These are phyloP conservation scores for Galerucella nymphaeae DNA, from an alignment of 2,888 invertebrate genomes.

Conservation along the genomic window DNA sequence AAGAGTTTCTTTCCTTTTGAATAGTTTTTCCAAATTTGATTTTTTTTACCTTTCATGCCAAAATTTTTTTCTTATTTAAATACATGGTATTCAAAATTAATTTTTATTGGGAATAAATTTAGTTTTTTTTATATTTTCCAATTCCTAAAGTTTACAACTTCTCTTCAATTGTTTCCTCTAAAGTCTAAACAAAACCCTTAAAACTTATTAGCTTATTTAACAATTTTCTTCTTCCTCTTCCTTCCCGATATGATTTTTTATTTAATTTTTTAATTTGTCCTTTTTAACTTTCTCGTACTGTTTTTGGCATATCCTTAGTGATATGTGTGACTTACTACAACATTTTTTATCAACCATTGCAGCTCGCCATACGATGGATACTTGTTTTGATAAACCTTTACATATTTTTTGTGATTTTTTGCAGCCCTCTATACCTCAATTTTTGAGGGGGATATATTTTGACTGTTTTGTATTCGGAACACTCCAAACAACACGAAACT, in stretches of 20 bases:
- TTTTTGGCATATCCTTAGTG: slow-evolving; percentile 66
- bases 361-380: slow-evolving; percentile 61
- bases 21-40: no score
- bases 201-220: slow-evolving; percentile 10
- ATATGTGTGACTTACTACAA: slow-evolving; percentile 62
- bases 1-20: no score
- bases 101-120: neutral
- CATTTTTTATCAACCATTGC: slow-evolving; percentile 64
- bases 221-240: slow-evolving; percentile 15
- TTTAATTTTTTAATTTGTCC: slow-evolving; percentile 26
- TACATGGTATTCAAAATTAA: no score
- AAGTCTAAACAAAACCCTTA: no score
- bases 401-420: slow-evolving; percentile 57
- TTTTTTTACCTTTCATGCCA: no score
- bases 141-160: slow-evolving; percentile 4
- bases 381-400: slow-evolving; percentile 44
- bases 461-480: slow-evolving; percentile 40
- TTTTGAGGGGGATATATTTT: slow-evolving; percentile 48
- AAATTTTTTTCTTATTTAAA: no score
- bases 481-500: slow-evolving; percentile 24
- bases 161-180: neutral
- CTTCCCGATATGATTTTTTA: slow-evolving; percentile 22
- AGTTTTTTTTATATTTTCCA: no score
- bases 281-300: slow-evolving; percentile 38
- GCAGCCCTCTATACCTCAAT: slow-evolving; percentile 55